These are phyloP conservation scores for Mamestra brassicae DNA, from an alignment of 2,888 invertebrate genomes.

Conservation along the genomic window DNA sequence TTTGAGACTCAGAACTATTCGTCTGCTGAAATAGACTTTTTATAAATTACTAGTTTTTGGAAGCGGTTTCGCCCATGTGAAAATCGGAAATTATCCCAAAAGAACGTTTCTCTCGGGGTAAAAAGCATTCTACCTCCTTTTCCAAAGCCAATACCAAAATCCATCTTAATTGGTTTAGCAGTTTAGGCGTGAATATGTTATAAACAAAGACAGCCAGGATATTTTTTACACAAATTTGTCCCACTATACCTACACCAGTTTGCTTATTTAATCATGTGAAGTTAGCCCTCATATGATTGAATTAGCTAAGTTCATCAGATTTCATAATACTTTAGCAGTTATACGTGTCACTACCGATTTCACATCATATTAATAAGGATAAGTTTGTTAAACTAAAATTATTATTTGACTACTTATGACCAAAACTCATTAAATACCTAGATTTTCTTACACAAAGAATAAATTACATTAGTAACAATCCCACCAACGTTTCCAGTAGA, in stretches of 20 bases:
- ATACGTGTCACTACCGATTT: background rate
- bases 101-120: no score
- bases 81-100: no score
- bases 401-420: background rate
- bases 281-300: background rate
- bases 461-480: background rate
- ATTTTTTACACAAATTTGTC: no score
- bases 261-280: no score
- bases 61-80: no score
- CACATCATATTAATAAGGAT: background rate
- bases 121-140: no score
- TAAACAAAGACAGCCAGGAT: no score
- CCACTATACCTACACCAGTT: no score
- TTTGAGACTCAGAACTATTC: background rate
- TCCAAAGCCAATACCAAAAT: no score
- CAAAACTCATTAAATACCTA: background rate
- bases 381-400: no score
- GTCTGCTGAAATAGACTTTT: background rate
- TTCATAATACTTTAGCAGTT: background rate
- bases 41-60: background rate
- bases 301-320: background rate
- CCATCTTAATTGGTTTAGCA: no score
- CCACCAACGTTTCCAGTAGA: background rate
- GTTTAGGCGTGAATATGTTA: no score
- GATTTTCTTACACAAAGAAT: background rate